Evolutionary conservation across 2,113 vertebrate species (phyloP).

Genomic region (Xiphophorus hellerii): DNA sequence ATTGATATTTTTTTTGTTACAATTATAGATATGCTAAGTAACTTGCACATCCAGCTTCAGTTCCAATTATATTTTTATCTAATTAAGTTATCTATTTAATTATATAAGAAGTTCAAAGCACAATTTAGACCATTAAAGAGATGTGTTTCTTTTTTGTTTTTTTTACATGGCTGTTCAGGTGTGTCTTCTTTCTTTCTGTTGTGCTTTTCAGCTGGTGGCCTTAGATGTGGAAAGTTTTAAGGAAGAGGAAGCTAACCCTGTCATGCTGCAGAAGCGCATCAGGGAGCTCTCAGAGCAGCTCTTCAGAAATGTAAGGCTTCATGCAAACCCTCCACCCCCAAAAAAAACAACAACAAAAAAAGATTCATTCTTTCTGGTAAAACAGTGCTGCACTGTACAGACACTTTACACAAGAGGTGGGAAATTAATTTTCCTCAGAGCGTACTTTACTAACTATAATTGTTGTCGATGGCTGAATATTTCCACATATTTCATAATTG

Average conservation of each 20-base stretch:
- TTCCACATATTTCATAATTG: too few relatives aligned
- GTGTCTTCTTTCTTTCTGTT: constrained; percentile 4
- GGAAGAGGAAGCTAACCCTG: constrained; percentile 86
- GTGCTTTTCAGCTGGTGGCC: constrained; percentile 88
- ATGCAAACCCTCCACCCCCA: background rate
- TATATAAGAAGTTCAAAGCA: background rate
- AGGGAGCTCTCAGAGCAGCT: constrained; percentile 95
- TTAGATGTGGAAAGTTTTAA: constrained; percentile 92
- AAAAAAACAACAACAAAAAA: background rate
- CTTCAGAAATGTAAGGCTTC: constrained; percentile 89
- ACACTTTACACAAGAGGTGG: background rate
- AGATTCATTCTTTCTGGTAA: background rate
- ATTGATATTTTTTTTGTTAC: background rate
- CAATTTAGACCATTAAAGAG: background rate
- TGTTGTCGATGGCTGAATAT: too few relatives aligned
- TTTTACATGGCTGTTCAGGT: background rate
- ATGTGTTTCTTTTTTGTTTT: background rate
- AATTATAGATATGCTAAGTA: too few relatives aligned
- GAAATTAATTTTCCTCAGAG: too few relatives aligned
- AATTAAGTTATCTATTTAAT: too few relatives aligned
- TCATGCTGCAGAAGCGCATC: constrained; percentile 89
- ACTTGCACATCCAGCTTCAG: background rate
- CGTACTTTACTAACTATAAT: too few relatives aligned
- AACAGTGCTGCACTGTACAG: background rate
- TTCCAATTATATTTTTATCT: background rate